A percentile compares a stretch with the other conserved stretches of the same genome.
Evolutionary conservation across 1,140 invertebrate genomes (phyloP).

Genomic region (Calosoma granatense): DNA sequence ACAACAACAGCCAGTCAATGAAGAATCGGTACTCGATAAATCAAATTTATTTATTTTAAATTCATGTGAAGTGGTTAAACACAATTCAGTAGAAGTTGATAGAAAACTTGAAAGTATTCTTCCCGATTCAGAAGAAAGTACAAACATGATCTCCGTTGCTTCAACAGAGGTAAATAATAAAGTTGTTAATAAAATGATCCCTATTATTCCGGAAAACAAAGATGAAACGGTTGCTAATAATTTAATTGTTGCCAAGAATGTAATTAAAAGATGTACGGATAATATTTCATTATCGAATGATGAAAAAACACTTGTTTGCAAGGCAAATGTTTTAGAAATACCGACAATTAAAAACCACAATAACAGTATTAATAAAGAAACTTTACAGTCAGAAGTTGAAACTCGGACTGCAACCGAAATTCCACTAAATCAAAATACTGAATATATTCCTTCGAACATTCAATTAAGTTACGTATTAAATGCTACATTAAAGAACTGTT

Average conservation of each 20-base stretch:
- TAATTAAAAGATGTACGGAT: conserved; percentile 24
- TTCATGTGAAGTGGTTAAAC: background rate
- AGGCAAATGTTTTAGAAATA: background rate
- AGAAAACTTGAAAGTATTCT: background rate
- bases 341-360: background rate
- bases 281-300: background rate
- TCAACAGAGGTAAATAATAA: conserved; percentile 14
- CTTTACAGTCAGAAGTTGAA: background rate
- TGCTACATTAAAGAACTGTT: conserved; percentile 1
- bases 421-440: background rate
- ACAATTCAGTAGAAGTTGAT: background rate
- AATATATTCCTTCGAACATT: background rate
- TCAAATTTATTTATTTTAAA: conserved; percentile 6
- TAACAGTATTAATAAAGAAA: background rate
- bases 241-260: no score
- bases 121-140: background rate
- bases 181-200: background rate
- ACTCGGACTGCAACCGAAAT: background rate
- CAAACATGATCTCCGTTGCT: background rate
- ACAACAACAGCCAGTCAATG: conserved; percentile 23
- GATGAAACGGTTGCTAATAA: conserved; percentile 14
- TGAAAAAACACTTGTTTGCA: background rate
- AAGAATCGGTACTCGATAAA: background rate
- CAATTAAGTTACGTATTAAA: conserved; percentile 1
- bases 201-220: conserved; percentile 12